phyloP scores from a whole-genome alignment of 2,113 vertebrate species.

The Oncorhynchus gorbuscha region DNA sequence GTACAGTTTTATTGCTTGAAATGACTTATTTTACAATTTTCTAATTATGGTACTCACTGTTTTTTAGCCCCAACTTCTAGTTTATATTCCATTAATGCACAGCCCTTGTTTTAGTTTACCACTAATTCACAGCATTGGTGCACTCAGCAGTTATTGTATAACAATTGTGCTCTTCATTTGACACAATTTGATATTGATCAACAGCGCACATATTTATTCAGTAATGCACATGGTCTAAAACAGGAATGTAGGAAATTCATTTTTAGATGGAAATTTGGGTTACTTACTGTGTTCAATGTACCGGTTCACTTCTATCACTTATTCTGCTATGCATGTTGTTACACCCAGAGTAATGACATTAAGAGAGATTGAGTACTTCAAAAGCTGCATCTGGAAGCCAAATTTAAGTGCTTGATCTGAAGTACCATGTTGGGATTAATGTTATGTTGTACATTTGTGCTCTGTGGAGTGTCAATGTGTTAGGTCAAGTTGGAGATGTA shows the following conservation, averaged over 20 bases:
- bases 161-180: conserved; percentile 40
- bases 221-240: conserved; percentile 64
- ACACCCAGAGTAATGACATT: neutral
- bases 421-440: neutral
- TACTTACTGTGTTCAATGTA: conserved; percentile 33
- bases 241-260: conserved; percentile 52
- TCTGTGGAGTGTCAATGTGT: neutral
- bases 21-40: conserved; percentile 46
- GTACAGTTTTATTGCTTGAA: conserved; percentile 54
- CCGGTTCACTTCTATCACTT: neutral
- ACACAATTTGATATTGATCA: conserved; percentile 55
- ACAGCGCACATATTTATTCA: conserved; percentile 73
- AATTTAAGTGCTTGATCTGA: neutral
- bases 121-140: conserved; percentile 51
- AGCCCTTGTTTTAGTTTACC: conserved; percentile 53
- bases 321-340: neutral
- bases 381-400: conserved; percentile 8
- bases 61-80: conserved; percentile 30
- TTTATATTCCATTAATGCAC: conserved; percentile 53
- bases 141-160: conserved; percentile 55
- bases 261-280: conserved; percentile 56
- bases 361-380: neutral
- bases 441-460: neutral
- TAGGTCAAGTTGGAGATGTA: neutral
- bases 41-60: conserved; percentile 62